Evolutionary conservation across 2,113 vertebrate species (phyloP), one percentile per base, ranked within the genome.

Genomic region (Ictalurus punctatus): DNA sequence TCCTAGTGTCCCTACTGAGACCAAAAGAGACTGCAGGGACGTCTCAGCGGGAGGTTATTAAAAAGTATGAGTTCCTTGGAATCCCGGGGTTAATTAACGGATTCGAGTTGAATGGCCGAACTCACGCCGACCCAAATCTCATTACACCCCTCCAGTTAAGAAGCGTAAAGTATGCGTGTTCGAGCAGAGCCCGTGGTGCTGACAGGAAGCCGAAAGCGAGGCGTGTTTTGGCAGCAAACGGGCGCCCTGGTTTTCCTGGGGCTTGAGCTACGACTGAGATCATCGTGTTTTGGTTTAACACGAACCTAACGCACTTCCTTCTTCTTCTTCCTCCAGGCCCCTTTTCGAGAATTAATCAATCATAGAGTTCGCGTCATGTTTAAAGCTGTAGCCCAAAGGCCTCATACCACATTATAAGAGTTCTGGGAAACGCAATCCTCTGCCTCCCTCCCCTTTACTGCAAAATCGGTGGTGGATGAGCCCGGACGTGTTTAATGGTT

Each of bases 351-450:
- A 76, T 48, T 37, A 17, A 78, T 61, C 48, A 21, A 13, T 71
- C 59, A 25, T 7, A 34, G n/a, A 27, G 17, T 14, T 0, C 9
- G n/a, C 3, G 4, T 54, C 84, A 71, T 25, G 84, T 69, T 85
- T 52, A 73, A 73, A 85, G 84, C 48, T 34, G 63, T 54, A 73
- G 84, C 84, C 67, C 13, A 67, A 85, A 71, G 58, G 34, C 2
- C 1, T 27, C 58, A 61, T 83, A 44, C 34, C 58, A 63, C 58
- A 27, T 40, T 8, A 83, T 10, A 63, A 21, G 12, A 25, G 3
- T 83, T 83, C 80, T 83, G 56, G 10, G 30, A 83, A 83, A 83
- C 12, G 27, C 30, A 59, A 59, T 0, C 8, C 30, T 17, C 14
- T 10, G 2, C 1, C 52, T 6, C 7, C 79, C 3, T 61, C 56